Evolutionary conservation across 2,113 vertebrate genomes (phyloP).

Genomic region (Planiliza haematocheilus): DNA sequence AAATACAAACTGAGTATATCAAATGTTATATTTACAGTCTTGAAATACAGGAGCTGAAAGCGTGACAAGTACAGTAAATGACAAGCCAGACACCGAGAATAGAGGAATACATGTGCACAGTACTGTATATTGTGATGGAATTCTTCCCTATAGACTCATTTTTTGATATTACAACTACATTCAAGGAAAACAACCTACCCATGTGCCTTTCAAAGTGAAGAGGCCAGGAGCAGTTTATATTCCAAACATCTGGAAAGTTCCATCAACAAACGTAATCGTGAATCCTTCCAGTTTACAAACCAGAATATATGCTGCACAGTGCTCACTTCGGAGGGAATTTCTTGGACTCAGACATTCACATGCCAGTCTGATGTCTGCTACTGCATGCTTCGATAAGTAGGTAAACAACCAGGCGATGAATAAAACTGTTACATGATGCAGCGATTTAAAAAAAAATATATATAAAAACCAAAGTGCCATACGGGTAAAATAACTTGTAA

Average conservation of each 20-base stretch:
- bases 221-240: neutral
- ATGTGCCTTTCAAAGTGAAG: neutral
- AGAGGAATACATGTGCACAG: slow-evolving; percentile 33
- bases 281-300: neutral
- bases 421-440: slow-evolving; percentile 42
- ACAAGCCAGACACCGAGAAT: slow-evolving; percentile 16
- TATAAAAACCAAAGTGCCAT: slow-evolving; percentile 37
- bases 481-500: slow-evolving; percentile 40
- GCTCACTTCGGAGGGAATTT: slow-evolving; percentile 12
- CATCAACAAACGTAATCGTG: neutral
- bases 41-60: slow-evolving; percentile 65
- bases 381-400: slow-evolving; percentile 59
- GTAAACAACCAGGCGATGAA: slow-evolving; percentile 55
- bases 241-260: neutral
- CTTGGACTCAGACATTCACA: slow-evolving; percentile 43
- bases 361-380: slow-evolving; percentile 47
- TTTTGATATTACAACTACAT: too few relatives aligned
- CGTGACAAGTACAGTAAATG: slow-evolving; percentile 40
- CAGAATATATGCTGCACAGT: slow-evolving; percentile 36
- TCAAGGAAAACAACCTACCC: neutral
- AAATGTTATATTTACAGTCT: slow-evolving; percentile 79
- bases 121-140: slow-evolving; percentile 14
- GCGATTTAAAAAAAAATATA: slow-evolving; percentile 30
- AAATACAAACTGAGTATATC: slow-evolving; percentile 76
- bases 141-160: neutral